A percentile compares a stretch with the other conserved stretches of the same genome.
These are phyloP conservation scores for Myopa testacea DNA, from an alignment of 2,888 invertebrate genomes.

Conservation along the genomic window DNA sequence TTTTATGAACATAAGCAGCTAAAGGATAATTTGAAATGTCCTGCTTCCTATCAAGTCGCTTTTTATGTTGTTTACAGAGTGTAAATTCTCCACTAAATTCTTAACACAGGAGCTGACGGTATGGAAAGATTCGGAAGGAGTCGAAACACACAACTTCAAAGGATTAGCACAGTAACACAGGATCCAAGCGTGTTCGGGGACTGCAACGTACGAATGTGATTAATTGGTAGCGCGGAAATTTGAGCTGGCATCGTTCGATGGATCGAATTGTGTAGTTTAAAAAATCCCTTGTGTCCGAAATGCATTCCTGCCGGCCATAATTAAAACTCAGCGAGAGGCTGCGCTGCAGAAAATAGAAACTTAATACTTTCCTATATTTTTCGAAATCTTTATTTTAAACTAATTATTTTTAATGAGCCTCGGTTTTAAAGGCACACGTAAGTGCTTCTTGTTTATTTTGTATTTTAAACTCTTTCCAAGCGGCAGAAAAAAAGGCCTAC, in stretches of 20 bases:
- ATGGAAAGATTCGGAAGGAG: constrained; percentile 17
- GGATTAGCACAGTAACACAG: constrained; percentile 29
- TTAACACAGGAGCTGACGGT: not conserved
- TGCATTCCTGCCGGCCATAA: constrained; percentile 20
- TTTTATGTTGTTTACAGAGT: constrained; percentile 35
- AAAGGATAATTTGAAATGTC: constrained; percentile 14
- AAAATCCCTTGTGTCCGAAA: not conserved
- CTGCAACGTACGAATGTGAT: not conserved
- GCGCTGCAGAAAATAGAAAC: constrained; percentile 11
- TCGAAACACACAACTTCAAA: constrained; percentile 39
- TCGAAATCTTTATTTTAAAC: constrained; percentile 12
- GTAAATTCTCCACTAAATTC: constrained; percentile 29
- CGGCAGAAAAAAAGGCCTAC: too few relatives aligned
- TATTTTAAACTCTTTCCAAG: too few relatives aligned
- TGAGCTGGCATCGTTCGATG: not conserved
- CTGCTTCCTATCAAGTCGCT: not conserved
- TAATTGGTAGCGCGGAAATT: constrained; percentile 33
- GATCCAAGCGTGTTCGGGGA: not conserved
- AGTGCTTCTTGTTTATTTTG: not conserved
- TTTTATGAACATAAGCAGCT: constrained; percentile 51
- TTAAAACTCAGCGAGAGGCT: not conserved
- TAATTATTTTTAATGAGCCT: constrained; percentile 31
- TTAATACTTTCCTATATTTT: constrained; percentile 24
- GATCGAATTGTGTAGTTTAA: not conserved
- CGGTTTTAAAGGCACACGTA: constrained; percentile 25